Evolutionary conservation across 2,888 invertebrate genomes (phyloP).

Genomic region (Drosophila prolongata): DNA sequence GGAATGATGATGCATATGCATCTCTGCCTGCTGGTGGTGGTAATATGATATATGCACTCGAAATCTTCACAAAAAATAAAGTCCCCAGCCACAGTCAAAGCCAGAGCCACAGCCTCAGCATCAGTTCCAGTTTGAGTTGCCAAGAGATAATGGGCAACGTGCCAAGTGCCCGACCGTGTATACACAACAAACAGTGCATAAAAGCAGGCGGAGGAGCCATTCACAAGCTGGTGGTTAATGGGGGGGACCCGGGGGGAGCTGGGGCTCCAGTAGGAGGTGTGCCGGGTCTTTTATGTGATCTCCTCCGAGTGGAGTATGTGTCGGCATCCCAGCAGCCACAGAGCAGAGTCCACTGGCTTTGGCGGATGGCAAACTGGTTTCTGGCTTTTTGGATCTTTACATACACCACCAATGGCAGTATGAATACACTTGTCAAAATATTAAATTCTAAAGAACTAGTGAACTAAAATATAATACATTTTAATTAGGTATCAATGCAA

Average conservation of each 20-base stretch:
- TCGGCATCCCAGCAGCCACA: conserved; percentile 73
- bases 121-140: conserved; percentile 5
- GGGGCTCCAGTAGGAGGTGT: conserved; percentile 59
- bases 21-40: conserved; percentile 39
- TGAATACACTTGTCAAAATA: conserved; percentile 31
- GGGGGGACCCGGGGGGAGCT: conserved; percentile 4
- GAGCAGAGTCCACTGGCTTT: conserved; percentile 67
- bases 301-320: conserved; percentile 68
- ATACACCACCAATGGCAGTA: conserved; percentile 51
- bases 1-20: conserved; percentile 43
- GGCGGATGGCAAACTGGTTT: conserved; percentile 80
- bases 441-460: too few species aligned
- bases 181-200: conserved; percentile 72
- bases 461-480: too few species aligned
- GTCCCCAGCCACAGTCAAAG: conserved; percentile 15
- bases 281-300: conserved; percentile 78
- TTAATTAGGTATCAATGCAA: too few species aligned
- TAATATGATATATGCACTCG: conserved; percentile 73
- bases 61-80: conserved; percentile 53
- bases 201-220: conserved; percentile 60
- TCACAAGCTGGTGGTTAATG: conserved; percentile 41
- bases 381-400: conserved; percentile 45
- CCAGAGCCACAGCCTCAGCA: conserved; percentile 12
- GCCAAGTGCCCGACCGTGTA: conserved; percentile 66
- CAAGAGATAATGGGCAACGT: conserved; percentile 77